Evolutionary conservation across 2,113 vertebrate genomes (phyloP).

Genomic region (Amblyornis subalaris): DNA sequence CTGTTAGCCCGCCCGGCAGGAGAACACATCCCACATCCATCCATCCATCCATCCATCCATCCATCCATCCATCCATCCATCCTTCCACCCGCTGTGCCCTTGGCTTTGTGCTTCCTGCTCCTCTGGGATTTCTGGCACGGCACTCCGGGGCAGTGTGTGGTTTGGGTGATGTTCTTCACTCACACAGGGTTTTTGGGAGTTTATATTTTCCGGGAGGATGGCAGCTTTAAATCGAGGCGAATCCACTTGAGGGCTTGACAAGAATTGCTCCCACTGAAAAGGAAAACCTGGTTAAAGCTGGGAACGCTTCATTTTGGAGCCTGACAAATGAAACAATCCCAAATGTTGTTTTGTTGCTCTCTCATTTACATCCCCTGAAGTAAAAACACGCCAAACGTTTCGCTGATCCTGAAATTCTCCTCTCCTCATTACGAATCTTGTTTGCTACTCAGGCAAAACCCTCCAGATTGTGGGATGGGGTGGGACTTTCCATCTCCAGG

Average conservation of each 20-base stretch:
- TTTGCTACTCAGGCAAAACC: background rate
- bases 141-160: rapidly evolving
- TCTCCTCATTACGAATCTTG: background rate
- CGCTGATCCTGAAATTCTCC: background rate
- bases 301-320: background rate
- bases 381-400: background rate
- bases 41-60: background rate
- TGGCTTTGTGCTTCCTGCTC: background rate
- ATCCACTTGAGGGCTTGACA: background rate
- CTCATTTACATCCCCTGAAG: background rate
- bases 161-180: background rate
- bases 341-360: background rate
- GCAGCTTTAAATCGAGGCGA: background rate
- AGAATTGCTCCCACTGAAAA: background rate
- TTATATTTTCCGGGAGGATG: background rate
- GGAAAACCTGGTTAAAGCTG: background rate
- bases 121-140: background rate
- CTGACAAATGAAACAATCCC: background rate
- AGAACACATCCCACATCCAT: background rate
- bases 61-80: background rate
- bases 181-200: background rate
- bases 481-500: background rate
- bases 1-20: slow-evolving; percentile 29
- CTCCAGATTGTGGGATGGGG: rapidly evolving
- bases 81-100: background rate